These are phyloP conservation scores for Agriotes lineatus DNA, from an alignment of 2,888 invertebrate species.

Conservation along the genomic window DNA sequence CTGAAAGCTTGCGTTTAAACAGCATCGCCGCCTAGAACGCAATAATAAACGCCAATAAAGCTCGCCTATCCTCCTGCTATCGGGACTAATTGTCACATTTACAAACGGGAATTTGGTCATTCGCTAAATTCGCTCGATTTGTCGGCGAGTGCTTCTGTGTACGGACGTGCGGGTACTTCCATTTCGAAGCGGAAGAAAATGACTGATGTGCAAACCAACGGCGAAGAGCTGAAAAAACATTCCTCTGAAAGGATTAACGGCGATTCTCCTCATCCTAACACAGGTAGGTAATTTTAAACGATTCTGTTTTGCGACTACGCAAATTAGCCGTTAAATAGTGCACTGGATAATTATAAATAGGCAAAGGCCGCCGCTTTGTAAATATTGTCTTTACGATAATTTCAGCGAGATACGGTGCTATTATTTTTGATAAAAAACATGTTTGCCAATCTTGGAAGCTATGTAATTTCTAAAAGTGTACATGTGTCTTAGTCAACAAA, in stretches of 20 bases:
- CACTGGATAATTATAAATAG: no score
- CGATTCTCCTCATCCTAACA: conserved; percentile 34
- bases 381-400: no score
- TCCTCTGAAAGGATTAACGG: conserved; percentile 36
- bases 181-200: conserved; percentile 42
- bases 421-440: background rate
- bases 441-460: background rate
- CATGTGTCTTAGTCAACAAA: background rate
- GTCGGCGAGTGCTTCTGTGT: background rate
- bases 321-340: no score
- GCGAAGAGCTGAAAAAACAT: conserved; percentile 34
- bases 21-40: conserved; percentile 42
- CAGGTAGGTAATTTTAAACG: conserved; percentile 35
- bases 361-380: no score
- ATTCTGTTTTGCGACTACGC: no score
- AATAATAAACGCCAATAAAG: conserved; percentile 52
- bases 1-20: conserved; percentile 42
- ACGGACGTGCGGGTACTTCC: no score
- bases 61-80: conserved; percentile 44
- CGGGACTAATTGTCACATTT: conserved; percentile 23
- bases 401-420: no score
- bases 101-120: conserved; percentile 27
- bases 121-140: conserved; percentile 20
- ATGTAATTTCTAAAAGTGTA: background rate
- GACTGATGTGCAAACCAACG: conserved; percentile 53